Percentiles rank a stretch among this genome's conserved stretches.
These are phyloP conservation scores for Germaria angustata DNA, from an alignment of 2,888 invertebrate species.

Conservation along the genomic window DNA sequence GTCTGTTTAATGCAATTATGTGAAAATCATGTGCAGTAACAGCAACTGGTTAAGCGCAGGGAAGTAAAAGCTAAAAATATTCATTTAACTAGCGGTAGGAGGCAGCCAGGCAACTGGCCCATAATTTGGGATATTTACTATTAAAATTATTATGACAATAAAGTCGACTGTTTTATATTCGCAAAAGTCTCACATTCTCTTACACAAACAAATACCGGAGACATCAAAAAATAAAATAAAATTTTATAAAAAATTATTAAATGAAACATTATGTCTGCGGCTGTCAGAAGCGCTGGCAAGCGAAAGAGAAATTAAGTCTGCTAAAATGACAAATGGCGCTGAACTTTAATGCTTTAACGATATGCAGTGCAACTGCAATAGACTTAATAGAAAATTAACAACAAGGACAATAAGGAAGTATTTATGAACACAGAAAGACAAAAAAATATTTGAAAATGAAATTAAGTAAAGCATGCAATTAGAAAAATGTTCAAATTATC, in stretches of 20 bases:
- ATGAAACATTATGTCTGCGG: conserved; percentile 65
- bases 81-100: conserved; percentile 6
- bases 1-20: conserved; percentile 59
- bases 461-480: background rate
- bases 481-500: conserved; percentile 14
- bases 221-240: conserved; percentile 5
- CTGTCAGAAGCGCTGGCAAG: conserved; percentile 63
- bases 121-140: conserved; percentile 45
- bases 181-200: background rate
- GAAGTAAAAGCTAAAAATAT: background rate
- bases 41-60: background rate
- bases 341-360: conserved; percentile 47
- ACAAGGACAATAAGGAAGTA: conserved; percentile 17
- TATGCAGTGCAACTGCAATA: background rate
- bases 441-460: background rate
- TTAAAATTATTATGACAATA: conserved; percentile 62
- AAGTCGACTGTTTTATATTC: conserved; percentile 51
- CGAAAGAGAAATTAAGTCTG: conserved; percentile 70
- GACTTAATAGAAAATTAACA: conserved; percentile 21
- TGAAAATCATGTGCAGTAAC: conserved; percentile 25
- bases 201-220: background rate
- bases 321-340: conserved; percentile 66
- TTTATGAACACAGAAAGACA: background rate
- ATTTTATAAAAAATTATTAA: background rate
- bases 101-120: conserved; percentile 35